Percentiles rank a stretch among this genome's conserved stretches.
These are phyloP conservation scores for Limnephilus marmoratus DNA, from an alignment of 2,888 invertebrate species.

Conservation along the genomic window DNA sequence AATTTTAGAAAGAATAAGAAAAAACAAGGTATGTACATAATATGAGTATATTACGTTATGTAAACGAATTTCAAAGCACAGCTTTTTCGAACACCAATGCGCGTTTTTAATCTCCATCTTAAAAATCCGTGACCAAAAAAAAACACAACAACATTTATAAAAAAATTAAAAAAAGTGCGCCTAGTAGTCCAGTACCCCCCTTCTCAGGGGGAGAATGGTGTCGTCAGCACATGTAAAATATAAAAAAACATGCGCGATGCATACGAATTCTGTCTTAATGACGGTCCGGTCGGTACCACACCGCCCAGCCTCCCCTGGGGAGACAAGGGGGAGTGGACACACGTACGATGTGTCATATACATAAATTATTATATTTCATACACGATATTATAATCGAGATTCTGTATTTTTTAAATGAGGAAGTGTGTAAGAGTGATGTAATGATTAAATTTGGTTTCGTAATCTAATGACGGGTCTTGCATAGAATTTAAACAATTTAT, in stretches of 20 bases:
- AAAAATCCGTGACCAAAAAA: conserved; percentile 16
- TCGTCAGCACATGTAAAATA: conserved; percentile 47
- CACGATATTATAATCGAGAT: background rate
- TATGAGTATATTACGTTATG: too few relatives aligned
- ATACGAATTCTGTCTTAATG: conserved; percentile 50
- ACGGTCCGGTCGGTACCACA: conserved; percentile 20
- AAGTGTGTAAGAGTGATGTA: background rate
- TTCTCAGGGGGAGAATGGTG: conserved; percentile 17
- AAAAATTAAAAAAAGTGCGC: background rate
- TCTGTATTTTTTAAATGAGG: background rate
- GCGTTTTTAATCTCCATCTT: conserved; percentile 25
- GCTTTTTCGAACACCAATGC: background rate
- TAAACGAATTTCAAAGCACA: background rate
- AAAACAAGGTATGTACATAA: too few relatives aligned
- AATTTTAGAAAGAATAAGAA: too few relatives aligned
- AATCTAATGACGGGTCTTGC: too few relatives aligned
- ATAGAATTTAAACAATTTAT: too few relatives aligned
- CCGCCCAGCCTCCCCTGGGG: background rate
- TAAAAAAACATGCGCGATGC: conserved; percentile 46
- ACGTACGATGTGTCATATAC: conserved; percentile 38
- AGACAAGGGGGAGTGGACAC: background rate
- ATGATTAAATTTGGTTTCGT: background rate
- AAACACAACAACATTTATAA: background rate
- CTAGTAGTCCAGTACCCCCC: background rate
- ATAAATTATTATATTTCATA: conserved; percentile 13